These are phyloP conservation scores for Macrotrachela quadricornifera DNA, from an alignment of 1,140 invertebrate species.

Conservation along the genomic window DNA sequence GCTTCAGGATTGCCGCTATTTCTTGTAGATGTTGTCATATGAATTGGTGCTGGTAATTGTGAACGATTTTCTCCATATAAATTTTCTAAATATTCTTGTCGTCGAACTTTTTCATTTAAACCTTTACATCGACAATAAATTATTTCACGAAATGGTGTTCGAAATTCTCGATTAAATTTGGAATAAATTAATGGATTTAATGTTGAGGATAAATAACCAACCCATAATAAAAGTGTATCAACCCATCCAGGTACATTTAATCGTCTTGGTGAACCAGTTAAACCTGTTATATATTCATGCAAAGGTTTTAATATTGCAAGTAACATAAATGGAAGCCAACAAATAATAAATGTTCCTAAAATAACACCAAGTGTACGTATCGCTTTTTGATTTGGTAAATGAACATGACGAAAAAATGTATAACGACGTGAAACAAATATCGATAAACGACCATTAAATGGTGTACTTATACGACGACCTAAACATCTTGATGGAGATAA, in stretches of 20 bases:
- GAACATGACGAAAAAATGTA: no score
- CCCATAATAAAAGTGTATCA: conserved; percentile 27
- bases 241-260: conserved; percentile 18
- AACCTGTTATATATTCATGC: neutral
- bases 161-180: conserved; percentile 35
- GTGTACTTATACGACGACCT: no score
- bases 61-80: no score
- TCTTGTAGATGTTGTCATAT: no score
- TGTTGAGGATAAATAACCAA: conserved; percentile 34
- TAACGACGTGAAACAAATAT: no score
- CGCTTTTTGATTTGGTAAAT: conserved; percentile 39
- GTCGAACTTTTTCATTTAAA: conserved; percentile 17
- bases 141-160: conserved; percentile 35
- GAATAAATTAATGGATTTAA: conserved; percentile 37
- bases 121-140: conserved; percentile 31
- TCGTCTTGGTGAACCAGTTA: neutral
- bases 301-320: conserved; percentile 36
- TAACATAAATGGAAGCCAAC: conserved; percentile 40
- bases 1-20: no score
- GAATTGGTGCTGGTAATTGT: no score
- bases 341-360: conserved; percentile 38
- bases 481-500: no score
- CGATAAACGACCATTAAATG: no score
- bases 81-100: neutral
- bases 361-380: conserved; percentile 53